Conservation (phyloP, 2,113 vertebrate genomes). For the Siniperca knerii region DNA sequence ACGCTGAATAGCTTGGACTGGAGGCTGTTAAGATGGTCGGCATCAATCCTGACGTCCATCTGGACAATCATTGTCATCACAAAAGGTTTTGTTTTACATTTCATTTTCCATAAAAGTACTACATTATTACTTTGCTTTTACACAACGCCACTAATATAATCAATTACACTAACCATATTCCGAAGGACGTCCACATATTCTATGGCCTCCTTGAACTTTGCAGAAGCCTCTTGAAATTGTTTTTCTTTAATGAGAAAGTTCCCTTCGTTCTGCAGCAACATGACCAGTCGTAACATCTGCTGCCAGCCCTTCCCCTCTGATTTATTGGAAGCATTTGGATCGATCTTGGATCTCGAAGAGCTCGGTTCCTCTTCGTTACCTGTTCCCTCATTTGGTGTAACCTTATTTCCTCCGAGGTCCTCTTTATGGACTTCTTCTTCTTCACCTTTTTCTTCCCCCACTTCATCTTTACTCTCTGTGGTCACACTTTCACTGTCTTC, state of each 20-base stretch:
- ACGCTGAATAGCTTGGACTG: neutral
- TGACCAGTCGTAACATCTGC: conserved; percentile 88
- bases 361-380: conserved; percentile 25
- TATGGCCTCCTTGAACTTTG: conserved; percentile 88
- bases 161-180: conserved; percentile 79
- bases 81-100: conserved; percentile 15
- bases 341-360: neutral
- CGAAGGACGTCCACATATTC: conserved; percentile 88
- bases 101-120: neutral
- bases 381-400: conserved; percentile 14
- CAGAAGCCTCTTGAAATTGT: conserved; percentile 80
- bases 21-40: neutral
- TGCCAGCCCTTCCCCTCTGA: conserved; percentile 83
- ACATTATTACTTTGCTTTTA: neutral
- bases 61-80: neutral
- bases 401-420: conserved; percentile 17
- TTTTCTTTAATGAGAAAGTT: conserved; percentile 86
- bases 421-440: conserved; percentile 17
- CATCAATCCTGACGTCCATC: conserved; percentile 5
- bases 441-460: neutral
- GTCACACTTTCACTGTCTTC: neutral
- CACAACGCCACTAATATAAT: neutral
- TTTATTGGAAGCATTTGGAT: conserved; percentile 9
- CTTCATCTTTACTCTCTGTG: neutral
- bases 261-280: conserved; percentile 87